Evolutionary conservation across 1,140 invertebrate genomes (phyloP), one percentile per base, ranked within the genome.

Genomic region (Acyrthosiphon pisum): DNA sequence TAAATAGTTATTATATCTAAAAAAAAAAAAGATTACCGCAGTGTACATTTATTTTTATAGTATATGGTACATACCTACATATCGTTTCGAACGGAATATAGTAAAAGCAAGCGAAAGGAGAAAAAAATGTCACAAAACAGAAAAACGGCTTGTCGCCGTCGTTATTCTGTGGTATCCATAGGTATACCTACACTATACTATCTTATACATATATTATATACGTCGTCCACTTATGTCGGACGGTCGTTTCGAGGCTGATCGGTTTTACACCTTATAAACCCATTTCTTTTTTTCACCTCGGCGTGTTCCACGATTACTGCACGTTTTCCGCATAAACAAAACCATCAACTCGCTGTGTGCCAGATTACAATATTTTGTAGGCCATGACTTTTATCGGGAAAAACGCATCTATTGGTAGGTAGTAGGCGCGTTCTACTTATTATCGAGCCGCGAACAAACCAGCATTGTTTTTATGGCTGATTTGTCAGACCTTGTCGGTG

Each of bases 401-500:
- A 41, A 93, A 93, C 48, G 30, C n/a, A 76, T 76, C 30, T 60
- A 50, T 53, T 76, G 60, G 30, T n/a, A 68, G 41, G 41, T n/a
- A n/a, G 22, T 46, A 22, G 22, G 44, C 90, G 41, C 91, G 91
- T 93, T 93, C 91, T 93, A 93, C 91, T 90, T 90, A 88, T 87
- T 48, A n/a, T 41, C 37, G 26, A 37, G 89, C 30, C 41, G 90
- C 20, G 53, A 30, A 41, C 41, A 0, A 92, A 50, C n/a, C 81
- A 76, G 60, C 48, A 86, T 93, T 93, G 91, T 93, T 93, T 93
- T 93, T 93, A 93, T 93, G 91, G 91, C 46, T 86, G 91, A 93
- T 93, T 92, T 83, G 68, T 41, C 76, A 92, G 68, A 81, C 90
- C 60, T 76, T 22, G 46, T 20, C 22, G 44, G 6, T 0, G 44